Percentiles rank a stretch among this genome's conserved stretches.
Evolutionary conservation across 2,888 invertebrate species (phyloP).

Genomic region (Thyatira batis): DNA sequence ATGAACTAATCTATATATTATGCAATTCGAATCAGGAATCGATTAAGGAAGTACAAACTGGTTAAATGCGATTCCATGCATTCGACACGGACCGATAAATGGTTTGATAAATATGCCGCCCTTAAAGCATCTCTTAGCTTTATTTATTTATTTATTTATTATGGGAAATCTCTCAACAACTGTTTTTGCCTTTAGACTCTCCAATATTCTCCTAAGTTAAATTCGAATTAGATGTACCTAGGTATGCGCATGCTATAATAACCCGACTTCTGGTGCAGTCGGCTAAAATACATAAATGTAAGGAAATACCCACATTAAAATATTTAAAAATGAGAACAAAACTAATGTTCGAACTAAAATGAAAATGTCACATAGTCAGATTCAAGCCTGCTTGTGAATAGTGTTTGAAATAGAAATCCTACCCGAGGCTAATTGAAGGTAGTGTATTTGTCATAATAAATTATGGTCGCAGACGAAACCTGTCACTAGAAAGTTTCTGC

Average conservation of each 20-base stretch:
- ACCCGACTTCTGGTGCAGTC: no score
- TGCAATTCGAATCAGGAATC: neutral
- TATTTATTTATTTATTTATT: no score
- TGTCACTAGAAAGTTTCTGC: neutral
- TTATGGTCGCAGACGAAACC: neutral
- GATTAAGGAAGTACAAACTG: conserved; percentile 1
- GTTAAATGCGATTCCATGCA: neutral
- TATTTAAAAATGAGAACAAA: no score
- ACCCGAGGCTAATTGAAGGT: neutral
- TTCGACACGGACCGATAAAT: neutral
- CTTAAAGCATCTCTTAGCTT: neutral
- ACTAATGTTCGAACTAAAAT: no score
- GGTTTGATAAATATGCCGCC: neutral
- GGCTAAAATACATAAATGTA: no score
- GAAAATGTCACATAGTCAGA: no score
- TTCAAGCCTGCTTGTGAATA: no score
- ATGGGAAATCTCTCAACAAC: no score
- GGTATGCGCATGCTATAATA: no score
- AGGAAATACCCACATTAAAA: no score
- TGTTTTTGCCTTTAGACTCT: neutral
- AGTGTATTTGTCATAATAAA: neutral
- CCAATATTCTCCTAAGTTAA: neutral
- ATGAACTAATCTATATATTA: conserved; percentile 5
- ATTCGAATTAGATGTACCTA: no score
- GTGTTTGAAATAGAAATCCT: neutral